Percentiles rank a stretch among this genome's conserved stretches.
phyloP scores from a whole-genome alignment of 1,140 invertebrate species.

The Platyscapa corneri region DNA sequence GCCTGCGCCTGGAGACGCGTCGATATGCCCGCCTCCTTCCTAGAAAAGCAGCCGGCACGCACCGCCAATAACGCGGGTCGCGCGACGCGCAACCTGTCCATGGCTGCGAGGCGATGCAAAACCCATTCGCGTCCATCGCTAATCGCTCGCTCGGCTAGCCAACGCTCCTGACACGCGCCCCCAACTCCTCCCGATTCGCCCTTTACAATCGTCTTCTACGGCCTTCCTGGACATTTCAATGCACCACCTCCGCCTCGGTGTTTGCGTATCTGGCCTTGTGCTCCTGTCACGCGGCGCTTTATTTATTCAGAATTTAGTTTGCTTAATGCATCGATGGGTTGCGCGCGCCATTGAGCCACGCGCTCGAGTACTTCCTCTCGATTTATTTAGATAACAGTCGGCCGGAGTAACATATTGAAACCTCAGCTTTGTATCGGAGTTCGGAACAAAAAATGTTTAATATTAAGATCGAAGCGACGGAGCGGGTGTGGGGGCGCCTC shows the following conservation, averaged over 20 bases:
- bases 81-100: too few relatives aligned
- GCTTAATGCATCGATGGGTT: neutral
- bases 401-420: constrained; percentile 9
- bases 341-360: neutral
- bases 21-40: neutral
- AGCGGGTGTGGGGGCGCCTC: too few relatives aligned
- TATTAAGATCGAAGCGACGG: neutral
- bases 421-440: neutral
- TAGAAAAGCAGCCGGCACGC: neutral
- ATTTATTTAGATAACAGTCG: neutral
- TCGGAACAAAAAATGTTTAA: neutral
- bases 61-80: neutral
- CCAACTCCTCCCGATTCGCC: too few relatives aligned
- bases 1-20: neutral
- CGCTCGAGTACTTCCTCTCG: neutral
- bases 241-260: too few relatives aligned
- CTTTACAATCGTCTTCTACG: too few relatives aligned
- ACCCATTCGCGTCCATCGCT: too few relatives aligned
- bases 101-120: too few relatives aligned
- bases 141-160: too few relatives aligned
- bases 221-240: too few relatives aligned
- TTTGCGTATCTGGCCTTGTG: neutral
- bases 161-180: too few relatives aligned
- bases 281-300: neutral
- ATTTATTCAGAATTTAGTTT: neutral